Percentiles rank a stretch among this genome's conserved stretches.
Evolutionary conservation across 2,797 vertebrate species (phyloP).

Genomic region (Argya squamiceps): DNA sequence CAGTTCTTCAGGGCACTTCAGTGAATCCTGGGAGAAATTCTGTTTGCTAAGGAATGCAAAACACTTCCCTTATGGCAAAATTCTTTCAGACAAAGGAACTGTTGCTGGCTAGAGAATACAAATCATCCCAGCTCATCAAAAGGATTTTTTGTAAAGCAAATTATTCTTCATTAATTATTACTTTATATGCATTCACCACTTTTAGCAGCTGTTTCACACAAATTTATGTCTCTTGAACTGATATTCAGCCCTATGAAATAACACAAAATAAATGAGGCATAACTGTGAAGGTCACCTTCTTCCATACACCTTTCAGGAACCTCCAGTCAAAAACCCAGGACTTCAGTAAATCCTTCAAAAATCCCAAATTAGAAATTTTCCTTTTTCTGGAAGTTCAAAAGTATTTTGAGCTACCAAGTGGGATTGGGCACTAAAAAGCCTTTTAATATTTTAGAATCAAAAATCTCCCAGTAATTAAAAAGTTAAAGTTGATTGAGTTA

Average conservation of each 20-base stretch:
- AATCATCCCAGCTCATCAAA: neutral
- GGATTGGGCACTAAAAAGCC: neutral
- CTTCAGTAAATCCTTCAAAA: neutral
- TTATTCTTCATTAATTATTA: neutral
- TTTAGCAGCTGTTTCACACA: neutral
- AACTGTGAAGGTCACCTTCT: neutral
- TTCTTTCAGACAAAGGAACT: slow-evolving; percentile 5
- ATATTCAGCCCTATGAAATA: neutral
- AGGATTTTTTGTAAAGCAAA: neutral
- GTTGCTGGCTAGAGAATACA: neutral
- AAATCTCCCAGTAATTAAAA: neutral
- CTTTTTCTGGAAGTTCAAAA: neutral
- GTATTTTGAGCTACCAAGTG: neutral
- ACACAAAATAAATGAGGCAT: neutral
- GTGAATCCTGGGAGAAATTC: neutral
- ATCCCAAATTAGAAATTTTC: neutral
- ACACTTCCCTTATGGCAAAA: slow-evolving; percentile 5
- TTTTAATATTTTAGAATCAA: neutral
- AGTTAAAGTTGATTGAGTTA: neutral
- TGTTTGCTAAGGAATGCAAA: slow-evolving; percentile 14
- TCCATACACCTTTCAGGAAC: neutral
- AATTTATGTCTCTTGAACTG: neutral
- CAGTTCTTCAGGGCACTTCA: neutral
- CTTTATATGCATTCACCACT: neutral
- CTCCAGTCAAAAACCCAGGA: neutral